A percentile compares a stretch with the other conserved stretches of the same genome.
Evolutionary conservation across 2,888 invertebrate species (phyloP).

Genomic region (Harmothoe impar): DNA sequence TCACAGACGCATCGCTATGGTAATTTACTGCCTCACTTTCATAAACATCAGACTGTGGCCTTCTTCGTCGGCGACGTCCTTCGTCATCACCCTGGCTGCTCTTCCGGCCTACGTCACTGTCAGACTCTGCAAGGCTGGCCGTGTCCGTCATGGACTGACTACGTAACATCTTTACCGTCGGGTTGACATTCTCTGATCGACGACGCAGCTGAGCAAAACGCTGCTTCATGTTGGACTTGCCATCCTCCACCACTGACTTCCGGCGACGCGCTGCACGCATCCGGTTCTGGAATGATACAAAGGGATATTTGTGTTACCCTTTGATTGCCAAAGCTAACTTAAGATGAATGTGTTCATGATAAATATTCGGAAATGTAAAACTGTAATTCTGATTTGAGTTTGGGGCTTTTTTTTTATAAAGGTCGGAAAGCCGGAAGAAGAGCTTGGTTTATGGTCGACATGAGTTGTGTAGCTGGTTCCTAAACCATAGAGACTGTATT

Average conservation of each 20-base stretch:
- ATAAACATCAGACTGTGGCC: slow-evolving; percentile 35
- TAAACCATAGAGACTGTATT: too few relatives aligned
- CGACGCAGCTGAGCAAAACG: slow-evolving; percentile 64
- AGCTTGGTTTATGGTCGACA: too few relatives aligned
- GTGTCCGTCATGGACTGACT: slow-evolving; percentile 31
- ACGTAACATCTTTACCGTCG: slow-evolving; percentile 39
- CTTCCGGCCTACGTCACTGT: slow-evolving; percentile 3
- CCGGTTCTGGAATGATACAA: slow-evolving; percentile 55
- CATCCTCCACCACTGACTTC: slow-evolving; percentile 43
- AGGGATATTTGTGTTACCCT: not conserved
- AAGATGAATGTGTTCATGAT: not conserved
- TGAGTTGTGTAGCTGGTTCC: too few relatives aligned
- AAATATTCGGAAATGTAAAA: too few relatives aligned
- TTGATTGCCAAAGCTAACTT: not conserved
- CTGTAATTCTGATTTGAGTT: too few relatives aligned
- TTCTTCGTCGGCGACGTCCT: not conserved
- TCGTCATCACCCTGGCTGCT: not conserved
- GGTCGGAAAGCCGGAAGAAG: too few relatives aligned
- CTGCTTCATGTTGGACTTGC: slow-evolving; percentile 65
- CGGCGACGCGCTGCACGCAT: slow-evolving; percentile 52
- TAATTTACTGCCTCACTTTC: slow-evolving; percentile 9
- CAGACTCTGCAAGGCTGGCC: not conserved
- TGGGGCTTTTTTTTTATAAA: too few relatives aligned
- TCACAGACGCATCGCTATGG: slow-evolving; percentile 46
- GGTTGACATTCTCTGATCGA: slow-evolving; percentile 53